Base-by-base conservation (phyloP, 2,888 invertebrate species). In the Ischnura elegans region DNA sequence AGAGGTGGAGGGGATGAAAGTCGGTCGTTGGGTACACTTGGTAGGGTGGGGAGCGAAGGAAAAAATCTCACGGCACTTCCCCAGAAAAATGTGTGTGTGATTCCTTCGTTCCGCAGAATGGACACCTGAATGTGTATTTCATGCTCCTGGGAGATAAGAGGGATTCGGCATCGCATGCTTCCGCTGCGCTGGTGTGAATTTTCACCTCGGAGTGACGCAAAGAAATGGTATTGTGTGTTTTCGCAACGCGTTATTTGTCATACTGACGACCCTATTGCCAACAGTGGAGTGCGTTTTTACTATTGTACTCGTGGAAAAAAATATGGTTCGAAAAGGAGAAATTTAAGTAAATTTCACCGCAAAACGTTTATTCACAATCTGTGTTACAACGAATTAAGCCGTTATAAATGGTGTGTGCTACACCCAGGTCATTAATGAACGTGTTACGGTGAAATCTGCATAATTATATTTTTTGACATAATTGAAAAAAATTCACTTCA, bases 141-240 rank as follows among this genome's bases (percentile, higher is more conserved):
- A 76, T 76, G 29, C 76, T 76, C 76, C 76, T 36, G 76, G 76
- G 76, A 76, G 76, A 76, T 76, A 76, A 76, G 76, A 13, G 76
- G 76, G 36, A 29, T 16, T 36, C 0, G 25, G 16, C 29, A 76
- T 76, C 36, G 76, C 76, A 76, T 76, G 76, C 76, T 76, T 76
- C 76, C 76, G 29, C 61, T n/a, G n/a, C 76, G 29, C 6, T 36
- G 29, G 76, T 36, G 76, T 36, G 76, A 76, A 76, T 76, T 76
- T 76, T 76, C 36, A 36, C 29, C 76, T 76, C 76, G 6, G 2
- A 76, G 25, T 76, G 76, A 76, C 76, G 76, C 76, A 76, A 76
- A 36, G 76, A 13, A 76, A 36, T 36, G 76, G 36, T 36, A 76
- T 76, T 76, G 76, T 76, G 76, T 76, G 76, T 76, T 76, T 76